Evolutionary conservation across 1,140 invertebrate genomes (phyloP), one percentile per base, ranked within the genome.

Genomic region (Atta texana): DNA sequence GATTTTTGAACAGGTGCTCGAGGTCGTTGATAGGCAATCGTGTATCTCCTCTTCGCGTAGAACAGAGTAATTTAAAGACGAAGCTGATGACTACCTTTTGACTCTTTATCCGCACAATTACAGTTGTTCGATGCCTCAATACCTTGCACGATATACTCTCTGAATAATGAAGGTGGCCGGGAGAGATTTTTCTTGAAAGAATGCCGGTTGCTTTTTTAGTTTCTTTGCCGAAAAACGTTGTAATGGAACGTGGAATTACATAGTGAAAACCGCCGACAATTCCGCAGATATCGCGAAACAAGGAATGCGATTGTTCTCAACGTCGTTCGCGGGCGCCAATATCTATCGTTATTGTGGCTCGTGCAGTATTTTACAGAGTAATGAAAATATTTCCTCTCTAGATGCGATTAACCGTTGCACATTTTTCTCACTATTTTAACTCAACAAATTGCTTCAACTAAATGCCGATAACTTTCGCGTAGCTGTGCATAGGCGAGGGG

Each of bases 21-120:
- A 64, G 78, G 85, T 87, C 68, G 16, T 39, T 68, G 86, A 86
- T 89, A 74, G 51, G 44, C 14, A 16, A 55, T 72, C 39, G 55
- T 39, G 49, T 28, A 59, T 68, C 55, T 14, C 21, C 24, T 21
- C 28, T 44, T 78, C 34, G 68, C 55, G 68, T 72, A 51, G 18
- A 84, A 77, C 55, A 44, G 68, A 49, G 34, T 72, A 55, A 55
- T 55, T 88, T 87, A 69, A 69, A 71, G 80, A 69, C 21, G 53
- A 34, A 28, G 14, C 34, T 76, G 86, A 84, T 34, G 57, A 89
- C 28, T 51, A 80, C 66, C 77, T 89, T 89, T 63, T 49, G 55
- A 66, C 53, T 61, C 75, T 88, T 77, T 81, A 85, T 66, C 64
- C 16, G 16, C 49, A n/a, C 64, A 80, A 90, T 86, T 90, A 88